Conservation (phyloP, 2,888 invertebrate species). For the Ophion ellenae region DNA sequence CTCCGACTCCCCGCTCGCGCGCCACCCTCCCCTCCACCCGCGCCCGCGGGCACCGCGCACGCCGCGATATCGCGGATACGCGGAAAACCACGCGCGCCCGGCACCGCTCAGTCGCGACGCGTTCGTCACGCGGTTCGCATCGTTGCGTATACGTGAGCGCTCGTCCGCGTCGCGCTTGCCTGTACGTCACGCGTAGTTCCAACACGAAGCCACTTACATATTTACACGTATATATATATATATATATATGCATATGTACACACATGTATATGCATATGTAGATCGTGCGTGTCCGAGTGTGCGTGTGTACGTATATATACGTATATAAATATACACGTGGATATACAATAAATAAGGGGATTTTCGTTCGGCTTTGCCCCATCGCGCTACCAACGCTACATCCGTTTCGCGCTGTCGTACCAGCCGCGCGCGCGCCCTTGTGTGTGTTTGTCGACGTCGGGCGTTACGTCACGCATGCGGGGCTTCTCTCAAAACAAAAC, state of each 20-base stretch:
- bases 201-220: conserved; percentile 5
- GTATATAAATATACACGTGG: not conserved
- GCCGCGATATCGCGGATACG: conserved; percentile 71
- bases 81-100: conserved; percentile 78
- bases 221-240: conserved; percentile 11
- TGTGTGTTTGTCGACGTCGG: not conserved
- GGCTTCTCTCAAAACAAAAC: conserved; percentile 17
- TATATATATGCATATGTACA: not conserved
- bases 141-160: conserved; percentile 74
- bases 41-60: conserved; percentile 64
- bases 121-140: conserved; percentile 83
- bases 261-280: conserved; percentile 5
- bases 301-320: not conserved
- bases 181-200: conserved; percentile 21
- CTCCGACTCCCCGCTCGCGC: conserved; percentile 65
- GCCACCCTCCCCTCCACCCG: conserved; percentile 58
- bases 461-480: not conserved
- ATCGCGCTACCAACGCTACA: not conserved
- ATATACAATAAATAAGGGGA: not conserved
- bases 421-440: not conserved
- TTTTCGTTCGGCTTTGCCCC: not conserved
- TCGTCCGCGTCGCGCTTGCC: conserved; percentile 70
- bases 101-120: conserved; percentile 83
- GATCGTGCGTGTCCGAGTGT: not conserved
- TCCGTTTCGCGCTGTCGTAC: not conserved